Base-by-base conservation (phyloP, 2,797 vertebrate species). In the Pseudomugil tenellus region DNA sequence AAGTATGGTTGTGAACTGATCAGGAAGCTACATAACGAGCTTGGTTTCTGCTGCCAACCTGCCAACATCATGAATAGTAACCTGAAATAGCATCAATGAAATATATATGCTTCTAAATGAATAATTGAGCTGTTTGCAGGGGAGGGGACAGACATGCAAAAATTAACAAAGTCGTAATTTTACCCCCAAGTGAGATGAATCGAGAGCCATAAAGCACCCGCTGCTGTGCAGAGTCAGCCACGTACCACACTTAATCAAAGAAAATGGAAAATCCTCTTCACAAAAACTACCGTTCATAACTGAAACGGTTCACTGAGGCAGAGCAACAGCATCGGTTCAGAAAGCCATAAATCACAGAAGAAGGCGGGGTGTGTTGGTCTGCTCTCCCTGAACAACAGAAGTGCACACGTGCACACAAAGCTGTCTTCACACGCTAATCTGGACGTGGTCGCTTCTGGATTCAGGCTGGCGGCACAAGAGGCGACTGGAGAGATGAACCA, bases 131-230 rank as follows among this genome's bases (percentile, higher is more conserved):
- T 81, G 78, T 86, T 83, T 80, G 73, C 66, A 37, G 73, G 3
- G 25, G 65, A 48, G 64, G 56, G 60, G 79, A 70, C 43, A 46
- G 53, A 46, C 81, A 37, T 37, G 80, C 70, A 66, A 49, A 81
- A 88, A 88, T 84, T 89, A 86, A 87, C 88, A 35, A 63, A 87
- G 75, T 80, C 76, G 70, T 88, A 82, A 86, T 87, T 84, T 83
- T 82, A 72, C 68, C 65, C 72, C 77, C 52, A 81, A 81, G 70
- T 46, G 70, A 87, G 85, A 91, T 74, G 61, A 80, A 84, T 85
- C 70, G 63, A 71, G 69, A 73, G 82, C 86, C 43, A 34, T 3
- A 6, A 71, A 77, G 77, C 62, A 59, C 32, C 26, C 37, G 64
- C 53, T 0, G 70, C 70, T 32, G 62, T 2, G 76, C 16, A 0